Percentiles rank a stretch among this genome's conserved stretches.
Evolutionary conservation across 2,113 vertebrate species (phyloP).

Genomic region (Falco punctatus): DNA sequence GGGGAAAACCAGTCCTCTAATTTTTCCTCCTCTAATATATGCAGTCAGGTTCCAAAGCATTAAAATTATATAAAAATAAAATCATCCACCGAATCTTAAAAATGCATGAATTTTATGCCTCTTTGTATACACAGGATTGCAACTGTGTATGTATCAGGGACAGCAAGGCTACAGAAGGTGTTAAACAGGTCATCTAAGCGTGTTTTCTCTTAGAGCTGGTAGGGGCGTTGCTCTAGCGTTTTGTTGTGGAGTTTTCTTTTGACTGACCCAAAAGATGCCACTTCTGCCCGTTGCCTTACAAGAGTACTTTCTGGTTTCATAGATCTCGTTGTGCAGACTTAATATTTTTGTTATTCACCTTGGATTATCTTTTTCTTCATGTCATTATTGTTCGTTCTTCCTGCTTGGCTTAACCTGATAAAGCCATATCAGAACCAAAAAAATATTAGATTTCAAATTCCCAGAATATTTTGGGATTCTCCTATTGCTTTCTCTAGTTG

Average conservation of each 20-base stretch:
- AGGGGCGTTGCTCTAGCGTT: not conserved
- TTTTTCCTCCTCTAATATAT: not conserved
- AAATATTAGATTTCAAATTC: not conserved
- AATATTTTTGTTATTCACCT: not conserved
- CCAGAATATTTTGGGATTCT: not conserved
- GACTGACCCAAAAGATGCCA: not conserved
- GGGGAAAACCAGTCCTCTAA: not conserved
- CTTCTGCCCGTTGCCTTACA: not conserved
- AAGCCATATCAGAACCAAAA: not conserved
- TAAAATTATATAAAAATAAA: not conserved
- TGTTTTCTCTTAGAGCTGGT: not conserved
- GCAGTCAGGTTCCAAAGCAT: not conserved
- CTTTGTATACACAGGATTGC: not conserved
- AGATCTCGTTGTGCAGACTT: not conserved
- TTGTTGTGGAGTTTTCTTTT: not conserved
- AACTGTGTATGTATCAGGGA: not conserved
- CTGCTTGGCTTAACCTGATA: not conserved
- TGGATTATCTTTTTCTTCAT: not conserved
- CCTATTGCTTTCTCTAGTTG: not conserved
- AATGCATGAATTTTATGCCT: not conserved
- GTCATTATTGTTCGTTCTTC: not conserved
- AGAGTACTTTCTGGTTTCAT: not conserved
- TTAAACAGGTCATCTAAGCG: rapidly evolving
- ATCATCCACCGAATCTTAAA: not conserved
- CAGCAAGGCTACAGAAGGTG: not conserved